phyloP scores from a whole-genome alignment of 2,113 vertebrate genomes.

The Aphyosemion australe region DNA sequence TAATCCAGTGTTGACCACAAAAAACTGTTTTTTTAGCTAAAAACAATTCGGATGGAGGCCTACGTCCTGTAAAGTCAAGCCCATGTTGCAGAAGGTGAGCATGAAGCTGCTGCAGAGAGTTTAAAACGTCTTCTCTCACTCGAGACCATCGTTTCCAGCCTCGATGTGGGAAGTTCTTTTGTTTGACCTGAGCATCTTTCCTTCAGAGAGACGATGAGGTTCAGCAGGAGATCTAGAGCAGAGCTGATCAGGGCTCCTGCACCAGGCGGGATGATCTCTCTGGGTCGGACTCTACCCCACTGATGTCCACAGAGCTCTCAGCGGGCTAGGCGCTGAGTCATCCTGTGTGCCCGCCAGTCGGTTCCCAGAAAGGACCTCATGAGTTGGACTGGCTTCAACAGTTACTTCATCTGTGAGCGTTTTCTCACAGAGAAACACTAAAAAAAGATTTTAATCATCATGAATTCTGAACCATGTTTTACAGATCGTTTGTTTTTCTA shows the following conservation, averaged over 20 bases:
- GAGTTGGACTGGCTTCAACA: conserved; percentile 29
- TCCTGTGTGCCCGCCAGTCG: conserved; percentile 46
- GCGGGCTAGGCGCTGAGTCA: conserved; percentile 41
- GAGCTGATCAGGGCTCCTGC: conserved; percentile 64
- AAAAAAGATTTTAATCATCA: no score
- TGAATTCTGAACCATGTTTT: background rate
- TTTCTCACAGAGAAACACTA: background rate
- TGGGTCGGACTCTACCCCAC: conserved; percentile 61
- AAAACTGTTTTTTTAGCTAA: no score
- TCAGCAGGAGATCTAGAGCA: conserved; percentile 36
- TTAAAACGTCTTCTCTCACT: no score
- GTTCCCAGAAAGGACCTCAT: conserved; percentile 31
- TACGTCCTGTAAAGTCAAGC: no score
- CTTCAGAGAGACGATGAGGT: background rate
- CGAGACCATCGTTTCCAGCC: background rate
- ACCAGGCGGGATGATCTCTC: conserved; percentile 53
- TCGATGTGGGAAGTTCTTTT: background rate
- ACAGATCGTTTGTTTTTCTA: no score
- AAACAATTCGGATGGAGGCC: no score
- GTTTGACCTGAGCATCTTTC: conserved; percentile 1
- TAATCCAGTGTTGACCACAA: no score
- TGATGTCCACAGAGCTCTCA: conserved; percentile 41
- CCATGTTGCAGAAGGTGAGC: no score
- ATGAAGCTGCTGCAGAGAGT: no score
- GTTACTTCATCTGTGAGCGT: conserved; percentile 34